phyloP scores from a whole-genome alignment of 2,797 vertebrate genomes.

The Labroides dimidiatus region DNA sequence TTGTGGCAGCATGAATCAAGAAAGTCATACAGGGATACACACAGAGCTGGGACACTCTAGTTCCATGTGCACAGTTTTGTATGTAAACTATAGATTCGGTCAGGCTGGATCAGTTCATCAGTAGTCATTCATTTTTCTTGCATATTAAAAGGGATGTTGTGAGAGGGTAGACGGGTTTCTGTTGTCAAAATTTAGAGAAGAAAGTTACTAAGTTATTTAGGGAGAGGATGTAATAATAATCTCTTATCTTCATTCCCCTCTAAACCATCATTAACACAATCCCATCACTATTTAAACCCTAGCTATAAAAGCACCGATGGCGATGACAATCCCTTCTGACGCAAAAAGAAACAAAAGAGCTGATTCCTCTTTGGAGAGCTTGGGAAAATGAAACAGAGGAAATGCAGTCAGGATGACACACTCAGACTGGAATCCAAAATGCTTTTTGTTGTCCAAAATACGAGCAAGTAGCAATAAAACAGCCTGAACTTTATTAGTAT shows the following conservation, averaged over 20 bases:
- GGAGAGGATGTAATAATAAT: background rate
- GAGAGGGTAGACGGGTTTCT: background rate
- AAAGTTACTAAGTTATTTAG: background rate
- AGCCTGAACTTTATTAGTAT: constrained; percentile 1
- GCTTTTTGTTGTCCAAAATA: constrained; percentile 26
- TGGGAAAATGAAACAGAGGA: background rate
- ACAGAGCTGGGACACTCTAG: no score
- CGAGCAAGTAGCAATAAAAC: constrained; percentile 14
- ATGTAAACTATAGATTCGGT: background rate
- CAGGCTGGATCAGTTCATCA: background rate
- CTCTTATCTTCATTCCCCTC: background rate
- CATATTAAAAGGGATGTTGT: no score
- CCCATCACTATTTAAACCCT: background rate
- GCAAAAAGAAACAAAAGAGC: constrained; percentile 37
- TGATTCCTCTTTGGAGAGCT: constrained; percentile 40
- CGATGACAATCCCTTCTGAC: constrained; percentile 25
- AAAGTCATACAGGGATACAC: background rate
- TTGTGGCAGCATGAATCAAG: background rate
- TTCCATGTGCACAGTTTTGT: background rate
- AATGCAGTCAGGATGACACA: constrained; percentile 47
- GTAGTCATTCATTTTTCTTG: background rate
- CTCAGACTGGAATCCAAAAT: constrained; percentile 29
- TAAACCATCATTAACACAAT: constrained; percentile 12
- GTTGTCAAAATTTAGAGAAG: background rate
- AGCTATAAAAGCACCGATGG: background rate